phyloP scores from a whole-genome alignment of 2,797 vertebrate genomes.

The Labeo calbasu region DNA sequence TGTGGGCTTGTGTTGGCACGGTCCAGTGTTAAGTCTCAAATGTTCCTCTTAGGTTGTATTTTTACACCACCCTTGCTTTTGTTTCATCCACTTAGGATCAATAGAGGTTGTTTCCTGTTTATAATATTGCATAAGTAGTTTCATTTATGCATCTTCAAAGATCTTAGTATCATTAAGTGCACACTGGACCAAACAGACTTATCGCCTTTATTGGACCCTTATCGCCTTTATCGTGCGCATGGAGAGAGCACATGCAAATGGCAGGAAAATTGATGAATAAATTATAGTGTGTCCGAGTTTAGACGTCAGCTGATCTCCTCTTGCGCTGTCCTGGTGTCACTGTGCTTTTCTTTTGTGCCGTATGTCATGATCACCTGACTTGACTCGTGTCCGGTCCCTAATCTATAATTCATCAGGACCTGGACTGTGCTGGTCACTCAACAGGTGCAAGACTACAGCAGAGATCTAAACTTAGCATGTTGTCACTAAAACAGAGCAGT shows the following conservation, averaged over 20 bases:
- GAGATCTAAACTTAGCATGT: conserved; percentile 34
- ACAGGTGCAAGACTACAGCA: conserved; percentile 19
- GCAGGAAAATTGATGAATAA: conserved; percentile 63
- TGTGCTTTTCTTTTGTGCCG: conserved; percentile 9
- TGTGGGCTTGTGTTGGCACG: conserved; percentile 10
- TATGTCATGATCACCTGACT: conserved; percentile 39
- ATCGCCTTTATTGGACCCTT: not conserved
- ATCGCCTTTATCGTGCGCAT: not conserved
- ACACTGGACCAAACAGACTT: not conserved
- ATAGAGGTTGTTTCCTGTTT: not conserved
- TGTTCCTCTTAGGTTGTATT: not conserved
- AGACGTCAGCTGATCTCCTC: conserved; percentile 49
- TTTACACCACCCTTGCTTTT: conserved; percentile 1
- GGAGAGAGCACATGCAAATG: conserved; percentile 21
- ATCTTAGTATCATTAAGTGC: not conserved
- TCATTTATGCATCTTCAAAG: not conserved
- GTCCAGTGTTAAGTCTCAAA: conserved; percentile 4
- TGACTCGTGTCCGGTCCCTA: conserved; percentile 24
- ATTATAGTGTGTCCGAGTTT: conserved; percentile 45
- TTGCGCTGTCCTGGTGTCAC: conserved; percentile 40
- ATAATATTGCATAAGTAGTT: not conserved
- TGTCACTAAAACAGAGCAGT: not conserved
- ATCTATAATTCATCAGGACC: conserved; percentile 60
- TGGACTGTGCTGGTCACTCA: conserved; percentile 20
- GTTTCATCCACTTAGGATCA: not conserved